Conservation (phyloP, 2,888 invertebrate species). For the Melanostoma mellinum region DNA sequence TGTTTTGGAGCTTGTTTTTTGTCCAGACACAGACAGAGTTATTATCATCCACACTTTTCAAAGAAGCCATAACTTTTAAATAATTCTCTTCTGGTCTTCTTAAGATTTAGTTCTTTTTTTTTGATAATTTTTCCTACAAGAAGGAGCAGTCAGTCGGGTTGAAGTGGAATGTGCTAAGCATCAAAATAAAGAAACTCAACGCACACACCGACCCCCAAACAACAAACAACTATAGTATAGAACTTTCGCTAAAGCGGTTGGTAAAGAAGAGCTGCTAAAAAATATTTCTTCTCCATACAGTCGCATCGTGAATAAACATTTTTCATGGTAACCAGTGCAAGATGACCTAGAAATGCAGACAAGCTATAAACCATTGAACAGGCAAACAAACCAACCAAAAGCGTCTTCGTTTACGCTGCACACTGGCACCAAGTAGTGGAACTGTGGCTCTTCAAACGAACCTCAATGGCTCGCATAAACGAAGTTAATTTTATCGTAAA, state of each 20-base stretch:
- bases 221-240: background rate
- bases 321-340: constrained; percentile 65
- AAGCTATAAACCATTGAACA: constrained; percentile 59
- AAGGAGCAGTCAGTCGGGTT: background rate
- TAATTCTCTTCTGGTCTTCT: constrained; percentile 21
- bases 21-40: constrained; percentile 42
- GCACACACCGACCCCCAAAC: constrained; percentile 9
- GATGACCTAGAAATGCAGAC: constrained; percentile 62
- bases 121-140: constrained; percentile 3
- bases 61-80: background rate
- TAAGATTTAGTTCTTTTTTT: background rate
- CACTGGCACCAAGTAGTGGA: constrained; percentile 40
- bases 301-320: constrained; percentile 44
- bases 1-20: no score
- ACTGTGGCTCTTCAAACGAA: background rate
- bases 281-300: constrained; percentile 31
- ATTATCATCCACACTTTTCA: constrained; percentile 40
- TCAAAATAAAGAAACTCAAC: background rate
- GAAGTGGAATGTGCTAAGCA: background rate
- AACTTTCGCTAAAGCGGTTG: constrained; percentile 16
- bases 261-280: background rate
- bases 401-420: constrained; percentile 12
- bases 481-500: no score
- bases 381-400: constrained; percentile 26
- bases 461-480: no score